Evolutionary conservation across 2,888 invertebrate genomes (phyloP).

Genomic region (Myopa testacea): DNA sequence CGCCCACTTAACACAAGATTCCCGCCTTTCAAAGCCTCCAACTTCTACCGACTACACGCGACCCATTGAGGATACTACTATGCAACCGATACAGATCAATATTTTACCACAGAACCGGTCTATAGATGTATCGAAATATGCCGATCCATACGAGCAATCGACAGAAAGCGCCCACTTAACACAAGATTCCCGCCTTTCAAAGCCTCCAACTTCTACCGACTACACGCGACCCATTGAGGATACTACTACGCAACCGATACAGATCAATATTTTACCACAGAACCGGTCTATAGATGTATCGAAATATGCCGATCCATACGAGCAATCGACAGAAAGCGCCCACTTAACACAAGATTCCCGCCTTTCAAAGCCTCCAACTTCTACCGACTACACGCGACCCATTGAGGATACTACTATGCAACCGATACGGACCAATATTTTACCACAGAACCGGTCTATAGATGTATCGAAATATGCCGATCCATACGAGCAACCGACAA

Average conservation of each 20-base stretch:
- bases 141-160: constrained; percentile 25
- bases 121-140: constrained; percentile 61
- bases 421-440: constrained; percentile 39
- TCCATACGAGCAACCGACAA: neutral
- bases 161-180: too few species aligned
- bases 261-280: constrained; percentile 55
- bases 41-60: constrained; percentile 3
- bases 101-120: constrained; percentile 61
- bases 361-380: constrained; percentile 22
- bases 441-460: constrained; percentile 63
- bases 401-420: neutral
- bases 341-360: too few species aligned
- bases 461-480: constrained; percentile 59
- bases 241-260: neutral
- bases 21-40: constrained; percentile 42
- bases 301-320: constrained; percentile 49
- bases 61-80: too few species aligned
- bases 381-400: neutral
- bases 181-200: constrained; percentile 45
- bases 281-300: constrained; percentile 63
- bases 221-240: neutral
- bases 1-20: too few species aligned
- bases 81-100: constrained; percentile 36
- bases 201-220: neutral
- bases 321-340: too few species aligned